phyloP scores from a whole-genome alignment of 2,888 invertebrate genomes.

The Acleris emargana region DNA sequence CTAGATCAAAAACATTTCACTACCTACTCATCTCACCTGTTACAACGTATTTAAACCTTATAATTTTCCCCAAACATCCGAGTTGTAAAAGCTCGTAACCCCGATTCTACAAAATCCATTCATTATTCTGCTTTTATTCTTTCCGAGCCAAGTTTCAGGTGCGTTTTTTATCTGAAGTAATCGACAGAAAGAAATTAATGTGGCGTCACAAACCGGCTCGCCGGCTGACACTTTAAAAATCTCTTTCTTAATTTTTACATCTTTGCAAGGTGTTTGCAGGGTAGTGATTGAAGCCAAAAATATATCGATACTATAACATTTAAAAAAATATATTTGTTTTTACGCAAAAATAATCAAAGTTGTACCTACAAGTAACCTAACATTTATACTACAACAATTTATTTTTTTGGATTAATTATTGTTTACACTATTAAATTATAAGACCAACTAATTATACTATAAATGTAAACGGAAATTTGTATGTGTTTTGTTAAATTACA shows the following conservation, averaged over 20 bases:
- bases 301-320: constrained; percentile 38
- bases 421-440: too few species aligned
- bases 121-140: constrained; percentile 10
- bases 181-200: constrained; percentile 78
- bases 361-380: too few species aligned
- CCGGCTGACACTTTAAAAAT: constrained; percentile 67
- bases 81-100: constrained; percentile 10
- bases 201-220: constrained; percentile 78
- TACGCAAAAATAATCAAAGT: too few species aligned
- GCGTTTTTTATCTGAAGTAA: constrained; percentile 63
- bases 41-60: not conserved
- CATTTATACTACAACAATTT: too few species aligned
- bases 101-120: constrained; percentile 21
- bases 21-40: not conserved
- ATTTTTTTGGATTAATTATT: too few species aligned
- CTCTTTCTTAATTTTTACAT: constrained; percentile 81
- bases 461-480: too few species aligned
- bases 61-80: not conserved
- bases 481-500: too few species aligned
- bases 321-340: too few species aligned
- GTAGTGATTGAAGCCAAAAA: constrained; percentile 46
- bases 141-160: constrained; percentile 46
- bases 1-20: too few species aligned
- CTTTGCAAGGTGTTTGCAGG: constrained; percentile 73
- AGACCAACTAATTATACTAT: too few species aligned